Conservation (phyloP, 92 coral and sea anemone species). For the Porites divaricata region DNA sequence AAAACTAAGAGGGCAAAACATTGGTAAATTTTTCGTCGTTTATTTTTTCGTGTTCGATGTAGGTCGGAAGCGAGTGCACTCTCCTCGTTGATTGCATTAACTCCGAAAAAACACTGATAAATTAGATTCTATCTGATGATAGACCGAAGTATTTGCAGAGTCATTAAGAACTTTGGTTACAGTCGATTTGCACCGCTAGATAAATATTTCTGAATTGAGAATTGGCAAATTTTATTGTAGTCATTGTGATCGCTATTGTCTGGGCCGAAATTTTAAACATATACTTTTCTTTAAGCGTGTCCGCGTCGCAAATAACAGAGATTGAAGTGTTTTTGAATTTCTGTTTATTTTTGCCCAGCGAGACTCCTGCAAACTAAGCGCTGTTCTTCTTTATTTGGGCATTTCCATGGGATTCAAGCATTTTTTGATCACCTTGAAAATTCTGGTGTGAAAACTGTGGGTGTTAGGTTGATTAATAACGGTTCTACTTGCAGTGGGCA, state of each 20-base stretch:
- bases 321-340: constrained; percentile 27
- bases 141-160: constrained; percentile 72
- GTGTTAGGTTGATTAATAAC: constrained; percentile 14
- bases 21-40: constrained; percentile 3
- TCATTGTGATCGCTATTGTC: constrained; percentile 75
- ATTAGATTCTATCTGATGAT: constrained; percentile 72
- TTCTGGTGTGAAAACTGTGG: constrained; percentile 36
- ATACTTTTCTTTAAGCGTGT: constrained; percentile 40
- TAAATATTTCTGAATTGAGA: constrained; percentile 79
- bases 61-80: constrained; percentile 22
- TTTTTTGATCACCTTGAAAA: constrained; percentile 28
- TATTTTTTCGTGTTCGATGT: constrained; percentile 34
- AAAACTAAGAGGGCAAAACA: constrained; percentile 52
- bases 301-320: constrained; percentile 21
- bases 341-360: constrained; percentile 26
- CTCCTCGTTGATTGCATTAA: constrained; percentile 70
- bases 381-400: constrained; percentile 13
- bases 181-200: constrained; percentile 88
- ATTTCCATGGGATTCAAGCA: constrained; percentile 53
- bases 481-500: neutral
- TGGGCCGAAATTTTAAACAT: constrained; percentile 41
- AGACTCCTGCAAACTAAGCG: constrained; percentile 10
- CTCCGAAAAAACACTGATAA: constrained; percentile 52
- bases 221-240: constrained; percentile 77
- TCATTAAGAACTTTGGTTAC: constrained; percentile 86